Evolutionary conservation across 92 coral and sea anemone genomes (phyloP).

Genomic region (Bergia sp.): DNA sequence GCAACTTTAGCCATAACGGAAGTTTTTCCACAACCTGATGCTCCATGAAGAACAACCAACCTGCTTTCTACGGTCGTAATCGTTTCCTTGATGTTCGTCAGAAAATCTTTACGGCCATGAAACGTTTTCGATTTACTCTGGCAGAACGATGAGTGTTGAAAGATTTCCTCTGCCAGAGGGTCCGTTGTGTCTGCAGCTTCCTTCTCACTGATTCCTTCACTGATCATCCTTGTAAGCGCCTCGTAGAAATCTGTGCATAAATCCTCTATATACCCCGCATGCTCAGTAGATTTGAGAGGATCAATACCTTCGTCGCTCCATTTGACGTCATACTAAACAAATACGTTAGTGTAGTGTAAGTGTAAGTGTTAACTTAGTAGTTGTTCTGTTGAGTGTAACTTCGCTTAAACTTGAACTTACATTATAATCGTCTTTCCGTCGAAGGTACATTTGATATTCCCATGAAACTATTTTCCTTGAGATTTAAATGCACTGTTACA

Average conservation of each 20-base stretch:
- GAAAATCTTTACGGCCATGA: conserved; percentile 77
- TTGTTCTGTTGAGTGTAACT: too few species aligned
- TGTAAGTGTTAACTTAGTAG: too few species aligned
- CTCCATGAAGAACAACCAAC: conserved; percentile 79
- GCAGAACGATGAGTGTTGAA: conserved; percentile 89
- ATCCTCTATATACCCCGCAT: conserved; percentile 80
- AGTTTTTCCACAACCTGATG: conserved; percentile 98
- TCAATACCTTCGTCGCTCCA: conserved; percentile 92
- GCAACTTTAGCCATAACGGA: conserved; percentile 95
- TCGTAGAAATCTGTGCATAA: conserved; percentile 80
- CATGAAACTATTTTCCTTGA: too few species aligned
- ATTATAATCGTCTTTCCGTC: too few species aligned
- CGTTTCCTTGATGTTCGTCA: conserved; percentile 59
- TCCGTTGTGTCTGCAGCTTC: conserved; percentile 74
- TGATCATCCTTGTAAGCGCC: conserved; percentile 73
- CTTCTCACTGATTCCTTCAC: conserved; percentile 73
- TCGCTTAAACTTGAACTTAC: too few species aligned
- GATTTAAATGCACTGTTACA: too few species aligned
- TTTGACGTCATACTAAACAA: conserved; percentile 64
- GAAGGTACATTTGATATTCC: too few species aligned
- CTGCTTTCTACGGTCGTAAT: conserved; percentile 63
- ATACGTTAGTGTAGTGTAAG: background rate
- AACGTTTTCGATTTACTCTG: conserved; percentile 87
- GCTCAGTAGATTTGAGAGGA: conserved; percentile 65
- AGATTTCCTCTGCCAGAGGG: conserved; percentile 81